Conservation (phyloP, 2,113 vertebrate genomes). For the Tychaedon coryphoeus region DNA sequence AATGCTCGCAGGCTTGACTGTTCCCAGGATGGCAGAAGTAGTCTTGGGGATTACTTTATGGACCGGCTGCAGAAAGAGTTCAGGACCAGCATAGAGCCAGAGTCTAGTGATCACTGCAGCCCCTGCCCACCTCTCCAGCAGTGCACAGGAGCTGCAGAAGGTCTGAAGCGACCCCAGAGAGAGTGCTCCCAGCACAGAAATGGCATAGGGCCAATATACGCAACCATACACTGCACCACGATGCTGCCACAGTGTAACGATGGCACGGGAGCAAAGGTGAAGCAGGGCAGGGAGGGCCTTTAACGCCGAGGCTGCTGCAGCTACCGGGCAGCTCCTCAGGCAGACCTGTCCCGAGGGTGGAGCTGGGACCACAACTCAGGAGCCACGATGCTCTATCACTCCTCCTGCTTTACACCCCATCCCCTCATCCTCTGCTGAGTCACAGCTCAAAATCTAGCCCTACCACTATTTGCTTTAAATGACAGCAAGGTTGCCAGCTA, state of each 20-base stretch:
- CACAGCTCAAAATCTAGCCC: neutral
- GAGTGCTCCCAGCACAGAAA: constrained; percentile 33
- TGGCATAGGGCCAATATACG: constrained; percentile 13
- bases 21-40: constrained; percentile 50
- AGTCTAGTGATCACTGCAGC: neutral
- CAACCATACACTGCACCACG: constrained; percentile 8
- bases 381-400: neutral
- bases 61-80: constrained; percentile 74
- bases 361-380: neutral
- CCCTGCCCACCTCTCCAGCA: constrained; percentile 18
- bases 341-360: neutral
- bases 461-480: neutral
- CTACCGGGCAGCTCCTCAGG: neutral
- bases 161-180: neutral
- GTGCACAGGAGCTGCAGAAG: neutral
- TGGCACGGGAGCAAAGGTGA: constrained; percentile 7
- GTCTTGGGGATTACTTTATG: constrained; percentile 80
- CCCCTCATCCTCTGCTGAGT: neutral
- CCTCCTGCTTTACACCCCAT: neutral
- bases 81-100: constrained; percentile 22
- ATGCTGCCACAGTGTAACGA: neutral
- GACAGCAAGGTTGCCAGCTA: neutral
- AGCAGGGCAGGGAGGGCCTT: constrained; percentile 27
- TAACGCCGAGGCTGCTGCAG: neutral
- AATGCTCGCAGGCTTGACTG: constrained; percentile 75